Evolutionary conservation across 2,797 vertebrate species (phyloP).

Genomic region (Dendrocincla fuliginosa): DNA sequence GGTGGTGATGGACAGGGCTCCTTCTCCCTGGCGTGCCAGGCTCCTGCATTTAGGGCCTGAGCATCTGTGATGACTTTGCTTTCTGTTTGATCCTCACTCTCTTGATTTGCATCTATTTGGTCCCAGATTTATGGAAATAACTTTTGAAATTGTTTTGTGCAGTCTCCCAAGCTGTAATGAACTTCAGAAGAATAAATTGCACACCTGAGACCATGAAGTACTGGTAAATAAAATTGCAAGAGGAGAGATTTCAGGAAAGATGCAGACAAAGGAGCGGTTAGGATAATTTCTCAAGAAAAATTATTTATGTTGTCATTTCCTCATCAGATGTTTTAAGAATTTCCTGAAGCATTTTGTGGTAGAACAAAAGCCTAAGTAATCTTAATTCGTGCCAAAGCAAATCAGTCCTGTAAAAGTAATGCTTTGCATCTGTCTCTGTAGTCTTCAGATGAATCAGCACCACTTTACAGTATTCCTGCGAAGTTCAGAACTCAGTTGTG

Average conservation of each 20-base stretch:
- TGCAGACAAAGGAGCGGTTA: neutral
- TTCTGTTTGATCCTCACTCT: neutral
- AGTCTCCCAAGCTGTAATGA: neutral
- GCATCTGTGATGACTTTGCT: neutral
- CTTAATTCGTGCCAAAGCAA: neutral
- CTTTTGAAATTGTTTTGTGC: neutral
- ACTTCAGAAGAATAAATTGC: neutral
- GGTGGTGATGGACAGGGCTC: neutral
- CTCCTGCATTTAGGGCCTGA: neutral
- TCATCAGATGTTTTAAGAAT: neutral
- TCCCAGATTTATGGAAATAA: neutral
- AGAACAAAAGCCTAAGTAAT: neutral
- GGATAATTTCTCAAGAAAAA: neutral
- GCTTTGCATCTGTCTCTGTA: neutral
- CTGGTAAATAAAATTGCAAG: neutral
- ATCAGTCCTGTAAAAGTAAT: neutral
- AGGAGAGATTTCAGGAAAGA: neutral
- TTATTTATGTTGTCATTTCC: neutral
- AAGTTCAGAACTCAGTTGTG: neutral
- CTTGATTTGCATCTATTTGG: neutral
- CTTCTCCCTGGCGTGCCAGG: neutral
- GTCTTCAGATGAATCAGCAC: neutral
- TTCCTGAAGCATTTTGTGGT: neutral
- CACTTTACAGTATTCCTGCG: neutral
- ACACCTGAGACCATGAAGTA: neutral